phyloP scores from a whole-genome alignment of 1,140 invertebrate genomes.

The Drosophila nasuta region DNA sequence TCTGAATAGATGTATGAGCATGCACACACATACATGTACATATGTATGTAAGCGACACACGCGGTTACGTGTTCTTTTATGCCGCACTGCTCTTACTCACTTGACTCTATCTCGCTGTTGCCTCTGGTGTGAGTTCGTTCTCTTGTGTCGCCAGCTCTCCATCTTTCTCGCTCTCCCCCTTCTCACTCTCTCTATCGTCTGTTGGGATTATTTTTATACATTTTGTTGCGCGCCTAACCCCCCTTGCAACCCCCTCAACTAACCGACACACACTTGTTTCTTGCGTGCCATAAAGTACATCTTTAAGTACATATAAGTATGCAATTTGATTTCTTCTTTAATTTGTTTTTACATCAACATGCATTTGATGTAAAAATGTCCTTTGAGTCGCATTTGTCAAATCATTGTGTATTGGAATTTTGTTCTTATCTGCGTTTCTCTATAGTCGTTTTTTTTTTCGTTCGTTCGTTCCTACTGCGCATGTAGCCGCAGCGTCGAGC shows the following conservation, averaged over 20 bases:
- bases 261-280: constrained; percentile 45
- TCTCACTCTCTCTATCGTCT: not conserved
- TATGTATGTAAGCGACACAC: constrained; percentile 52
- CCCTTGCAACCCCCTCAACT: constrained; percentile 17
- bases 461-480: constrained; percentile 55
- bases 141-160: constrained; percentile 30
- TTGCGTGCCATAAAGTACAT: constrained; percentile 36
- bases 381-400: constrained; percentile 17
- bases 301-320: constrained; percentile 27
- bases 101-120: constrained; percentile 18
- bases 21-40: constrained; percentile 30
- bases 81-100: constrained; percentile 38
- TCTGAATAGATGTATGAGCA: constrained; percentile 19
- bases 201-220: constrained; percentile 53
- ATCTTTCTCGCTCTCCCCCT: constrained; percentile 9
- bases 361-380: constrained; percentile 8
- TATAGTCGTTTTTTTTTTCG: constrained; percentile 41
- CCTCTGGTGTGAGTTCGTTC: constrained; percentile 29
- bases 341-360: not conserved
- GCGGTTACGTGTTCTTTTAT: constrained; percentile 56
- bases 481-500: constrained; percentile 57
- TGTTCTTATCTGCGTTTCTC: constrained; percentile 52
- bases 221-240: constrained; percentile 39
- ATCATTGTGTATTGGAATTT: constrained; percentile 48
- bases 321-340: constrained; percentile 33